Conservation (phyloP, 35 echinoderm and acorn worm genomes). For the Apostichopus californicus region DNA sequence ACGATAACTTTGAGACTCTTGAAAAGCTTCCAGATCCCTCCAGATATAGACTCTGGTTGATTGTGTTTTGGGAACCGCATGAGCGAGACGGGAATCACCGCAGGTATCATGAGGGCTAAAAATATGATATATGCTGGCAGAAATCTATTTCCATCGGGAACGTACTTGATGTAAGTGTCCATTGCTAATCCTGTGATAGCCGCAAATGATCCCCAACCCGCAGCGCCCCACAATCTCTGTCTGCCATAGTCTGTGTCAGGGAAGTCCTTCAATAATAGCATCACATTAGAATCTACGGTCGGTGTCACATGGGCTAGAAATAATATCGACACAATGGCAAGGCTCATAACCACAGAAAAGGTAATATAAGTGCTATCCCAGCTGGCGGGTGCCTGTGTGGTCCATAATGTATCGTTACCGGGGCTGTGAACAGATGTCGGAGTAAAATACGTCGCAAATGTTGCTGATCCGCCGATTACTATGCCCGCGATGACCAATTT, state of each 20-base stretch:
- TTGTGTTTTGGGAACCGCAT: slow-evolving; percentile 61
- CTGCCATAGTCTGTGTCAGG: slow-evolving; percentile 66
- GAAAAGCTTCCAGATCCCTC: slow-evolving; percentile 46
- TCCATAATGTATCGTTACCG: background rate
- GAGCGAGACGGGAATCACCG: slow-evolving; percentile 34
- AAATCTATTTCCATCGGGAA: slow-evolving; percentile 55
- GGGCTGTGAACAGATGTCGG: slow-evolving; percentile 3
- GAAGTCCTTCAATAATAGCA: slow-evolving; percentile 52
- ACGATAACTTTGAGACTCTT: slow-evolving; percentile 39
- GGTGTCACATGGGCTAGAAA: slow-evolving; percentile 27
- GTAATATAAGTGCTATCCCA: slow-evolving; percentile 23
- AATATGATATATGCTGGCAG: slow-evolving; percentile 61
- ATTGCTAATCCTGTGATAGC: slow-evolving; percentile 57
- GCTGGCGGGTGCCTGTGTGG: background rate
- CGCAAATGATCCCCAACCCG: slow-evolving; percentile 68
- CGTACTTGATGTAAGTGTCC: slow-evolving; percentile 44
- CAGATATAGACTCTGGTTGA: slow-evolving; percentile 51
- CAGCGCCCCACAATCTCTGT: slow-evolving; percentile 73
- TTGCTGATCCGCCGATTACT: slow-evolving; percentile 38
- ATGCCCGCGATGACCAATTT: slow-evolving; percentile 45
- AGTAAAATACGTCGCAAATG: slow-evolving; percentile 73
- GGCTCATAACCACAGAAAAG: slow-evolving; percentile 44
- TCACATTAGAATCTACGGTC: slow-evolving; percentile 51
- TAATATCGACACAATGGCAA: slow-evolving; percentile 23
- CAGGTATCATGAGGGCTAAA: slow-evolving; percentile 5